Conservation (phyloP, 1,140 invertebrate genomes). For the Drosophila mojavensis region DNA sequence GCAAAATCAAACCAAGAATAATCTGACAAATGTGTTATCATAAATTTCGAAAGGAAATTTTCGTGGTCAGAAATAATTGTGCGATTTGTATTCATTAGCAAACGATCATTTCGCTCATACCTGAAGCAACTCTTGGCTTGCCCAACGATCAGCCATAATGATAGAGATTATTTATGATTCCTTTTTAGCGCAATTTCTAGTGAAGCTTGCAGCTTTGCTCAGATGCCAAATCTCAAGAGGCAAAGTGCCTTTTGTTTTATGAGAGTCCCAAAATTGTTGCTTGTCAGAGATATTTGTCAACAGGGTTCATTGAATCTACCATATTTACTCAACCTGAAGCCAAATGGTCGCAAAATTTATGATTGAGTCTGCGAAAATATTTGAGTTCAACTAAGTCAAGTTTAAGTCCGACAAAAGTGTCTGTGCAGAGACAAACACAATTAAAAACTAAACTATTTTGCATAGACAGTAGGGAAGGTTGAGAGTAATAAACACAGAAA, state of each 20-base stretch:
- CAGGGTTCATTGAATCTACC: no score
- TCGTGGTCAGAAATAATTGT: slow-evolving; percentile 58
- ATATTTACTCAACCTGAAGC: no score
- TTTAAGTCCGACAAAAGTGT: background rate
- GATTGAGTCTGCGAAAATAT: no score
- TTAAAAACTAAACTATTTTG: background rate
- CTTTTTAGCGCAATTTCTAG: no score
- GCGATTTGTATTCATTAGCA: slow-evolving; percentile 73
- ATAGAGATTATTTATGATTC: slow-evolving; percentile 14
- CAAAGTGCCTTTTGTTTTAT: no score
- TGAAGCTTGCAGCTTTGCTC: background rate
- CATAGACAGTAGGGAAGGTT: background rate
- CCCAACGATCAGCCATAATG: background rate
- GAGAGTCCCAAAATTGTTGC: no score
- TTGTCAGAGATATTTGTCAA: no score
- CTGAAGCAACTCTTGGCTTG: background rate
- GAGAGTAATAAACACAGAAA: background rate
- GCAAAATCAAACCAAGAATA: background rate
- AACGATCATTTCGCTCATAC: slow-evolving; percentile 31
- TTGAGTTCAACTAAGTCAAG: background rate
- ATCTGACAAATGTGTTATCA: slow-evolving; percentile 61
- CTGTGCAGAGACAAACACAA: background rate
- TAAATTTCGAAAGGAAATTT: slow-evolving; percentile 66
- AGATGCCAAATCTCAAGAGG: background rate
- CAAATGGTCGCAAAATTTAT: no score